These are phyloP conservation scores for Ornithoptera priamus DNA, from an alignment of 2,888 invertebrate genomes.

Conservation along the genomic window DNA sequence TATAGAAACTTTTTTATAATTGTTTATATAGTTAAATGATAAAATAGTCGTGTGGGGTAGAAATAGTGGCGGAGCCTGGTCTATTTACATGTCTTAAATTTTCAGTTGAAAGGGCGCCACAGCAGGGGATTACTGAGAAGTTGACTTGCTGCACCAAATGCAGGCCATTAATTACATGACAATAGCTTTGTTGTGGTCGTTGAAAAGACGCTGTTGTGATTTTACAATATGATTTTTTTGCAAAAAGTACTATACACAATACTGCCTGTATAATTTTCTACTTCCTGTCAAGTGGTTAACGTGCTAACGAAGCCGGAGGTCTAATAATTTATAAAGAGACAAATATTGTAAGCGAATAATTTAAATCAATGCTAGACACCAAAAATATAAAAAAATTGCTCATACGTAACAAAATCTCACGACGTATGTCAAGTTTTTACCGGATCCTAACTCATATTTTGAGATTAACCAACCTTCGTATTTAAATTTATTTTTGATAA, in stretches of 20 bases:
- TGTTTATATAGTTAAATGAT: no score
- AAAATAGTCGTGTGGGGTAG: conserved; percentile 35
- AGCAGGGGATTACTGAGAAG: conserved; percentile 63
- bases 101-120: conserved; percentile 50
- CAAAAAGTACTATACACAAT: conserved; percentile 10
- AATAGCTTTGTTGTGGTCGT: conserved; percentile 50
- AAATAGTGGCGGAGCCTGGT: conserved; percentile 31
- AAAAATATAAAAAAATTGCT: no score
- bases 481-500: no score
- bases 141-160: conserved; percentile 42
- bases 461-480: no score
- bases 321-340: no score
- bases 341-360: no score
- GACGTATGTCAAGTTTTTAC: no score
- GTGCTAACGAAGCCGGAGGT: neutral
- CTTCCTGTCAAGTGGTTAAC: conserved; percentile 24
- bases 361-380: no score
- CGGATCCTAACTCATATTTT: no score
- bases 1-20: no score
- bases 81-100: conserved; percentile 55
- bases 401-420: no score
- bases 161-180: conserved; percentile 64
- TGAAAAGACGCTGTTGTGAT: conserved; percentile 53
- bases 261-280: neutral
- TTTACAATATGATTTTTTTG: conserved; percentile 21